Conservation (phyloP, 1,140 invertebrate genomes). For the Stratiolaelaps scimitus region DNA sequence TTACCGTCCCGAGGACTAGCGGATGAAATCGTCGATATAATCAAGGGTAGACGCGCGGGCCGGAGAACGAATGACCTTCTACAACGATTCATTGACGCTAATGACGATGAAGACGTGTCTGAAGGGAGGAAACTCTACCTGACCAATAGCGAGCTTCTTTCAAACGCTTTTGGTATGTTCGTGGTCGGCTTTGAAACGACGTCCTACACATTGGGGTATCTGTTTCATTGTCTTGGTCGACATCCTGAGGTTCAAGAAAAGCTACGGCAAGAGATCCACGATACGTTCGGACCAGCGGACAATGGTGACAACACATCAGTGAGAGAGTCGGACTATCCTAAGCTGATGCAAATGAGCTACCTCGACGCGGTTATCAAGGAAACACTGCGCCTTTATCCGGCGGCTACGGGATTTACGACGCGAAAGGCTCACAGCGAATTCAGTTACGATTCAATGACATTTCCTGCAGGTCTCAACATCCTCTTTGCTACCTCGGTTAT, state of each 20-base stretch:
- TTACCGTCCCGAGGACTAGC: not conserved
- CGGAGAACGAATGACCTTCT: not conserved
- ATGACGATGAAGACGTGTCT: not conserved
- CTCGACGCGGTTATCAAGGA: slow-evolving; percentile 5
- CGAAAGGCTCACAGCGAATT: not conserved
- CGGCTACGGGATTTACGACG: slow-evolving; percentile 13
- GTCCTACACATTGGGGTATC: not conserved
- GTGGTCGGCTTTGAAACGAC: slow-evolving; percentile 4
- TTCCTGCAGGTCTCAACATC: slow-evolving; percentile 2
- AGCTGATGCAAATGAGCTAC: not conserved
- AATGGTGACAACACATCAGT: too few species aligned
- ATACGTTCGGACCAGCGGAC: not conserved
- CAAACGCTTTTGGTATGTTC: not conserved
- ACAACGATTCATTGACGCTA: slow-evolving; percentile 10
- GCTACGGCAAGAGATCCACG: not conserved
- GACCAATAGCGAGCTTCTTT: not conserved
- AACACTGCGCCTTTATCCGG: not conserved
- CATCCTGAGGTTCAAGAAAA: not conserved
- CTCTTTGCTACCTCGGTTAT: not conserved
- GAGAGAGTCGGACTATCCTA: not conserved
- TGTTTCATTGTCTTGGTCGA: slow-evolving; percentile 8
- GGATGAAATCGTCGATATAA: not conserved
- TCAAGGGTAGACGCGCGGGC: not conserved
- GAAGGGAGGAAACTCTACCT: not conserved
- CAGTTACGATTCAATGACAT: not conserved